Conservation (phyloP, 2,113 vertebrate genomes). For the Abramis brama region DNA sequence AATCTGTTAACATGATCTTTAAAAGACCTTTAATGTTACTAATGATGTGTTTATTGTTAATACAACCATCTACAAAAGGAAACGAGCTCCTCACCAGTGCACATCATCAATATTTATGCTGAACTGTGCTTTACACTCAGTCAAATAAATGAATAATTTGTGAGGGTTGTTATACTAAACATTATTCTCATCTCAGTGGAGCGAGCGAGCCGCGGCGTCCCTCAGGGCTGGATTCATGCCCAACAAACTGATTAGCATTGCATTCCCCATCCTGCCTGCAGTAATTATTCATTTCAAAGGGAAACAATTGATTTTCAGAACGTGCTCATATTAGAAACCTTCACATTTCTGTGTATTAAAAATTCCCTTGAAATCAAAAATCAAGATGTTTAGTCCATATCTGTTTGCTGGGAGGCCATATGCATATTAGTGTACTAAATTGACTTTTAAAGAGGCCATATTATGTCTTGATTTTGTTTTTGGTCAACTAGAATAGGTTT, state of each 20-base stretch:
- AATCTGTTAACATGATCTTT: not conserved
- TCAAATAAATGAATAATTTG: not conserved
- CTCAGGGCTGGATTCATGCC: conserved; percentile 5
- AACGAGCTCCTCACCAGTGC: not conserved
- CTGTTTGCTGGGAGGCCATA: not conserved
- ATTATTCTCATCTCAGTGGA: conserved; percentile 14
- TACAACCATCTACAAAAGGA: not conserved
- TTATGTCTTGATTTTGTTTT: too few species aligned
- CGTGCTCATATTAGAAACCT: not conserved
- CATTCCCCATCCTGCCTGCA: not conserved
- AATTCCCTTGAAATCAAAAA: not conserved
- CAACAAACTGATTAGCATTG: conserved; percentile 18
- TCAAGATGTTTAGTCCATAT: not conserved
- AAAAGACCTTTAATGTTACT: not conserved
- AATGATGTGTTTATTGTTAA: not conserved
- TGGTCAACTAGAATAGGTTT: too few species aligned
- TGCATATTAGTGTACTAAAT: too few species aligned
- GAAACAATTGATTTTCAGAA: not conserved
- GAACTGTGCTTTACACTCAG: not conserved
- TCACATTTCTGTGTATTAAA: not conserved
- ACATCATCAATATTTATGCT: not conserved
- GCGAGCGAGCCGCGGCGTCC: not conserved
- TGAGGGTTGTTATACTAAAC: conserved; percentile 15
- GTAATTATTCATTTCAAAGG: conserved; percentile 15
- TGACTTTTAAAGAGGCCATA: too few species aligned